A percentile compares a stretch with the other conserved stretches of the same genome.
These are phyloP conservation scores for Percopsis transmontana DNA, from an alignment of 2,113 vertebrate species.

Conservation along the genomic window DNA sequence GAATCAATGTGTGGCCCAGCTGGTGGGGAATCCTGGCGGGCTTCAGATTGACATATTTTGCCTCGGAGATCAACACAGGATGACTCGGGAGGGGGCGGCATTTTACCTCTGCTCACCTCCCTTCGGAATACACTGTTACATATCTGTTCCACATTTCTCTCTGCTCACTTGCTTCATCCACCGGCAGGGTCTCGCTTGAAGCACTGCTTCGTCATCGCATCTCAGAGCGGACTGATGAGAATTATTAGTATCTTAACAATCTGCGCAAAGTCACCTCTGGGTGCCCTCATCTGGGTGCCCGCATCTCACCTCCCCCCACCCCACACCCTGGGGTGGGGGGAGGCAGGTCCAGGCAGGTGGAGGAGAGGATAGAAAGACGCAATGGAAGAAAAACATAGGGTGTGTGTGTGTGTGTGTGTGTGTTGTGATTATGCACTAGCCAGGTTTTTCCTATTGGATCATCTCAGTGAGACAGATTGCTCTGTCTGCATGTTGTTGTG, in stretches of 20 bases:
- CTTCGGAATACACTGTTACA: constrained; percentile 41
- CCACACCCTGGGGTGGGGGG: constrained; percentile 28
- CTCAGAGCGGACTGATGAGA: constrained; percentile 56
- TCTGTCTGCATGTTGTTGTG: constrained; percentile 27
- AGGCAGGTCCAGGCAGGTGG: constrained; percentile 28
- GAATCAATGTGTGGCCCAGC: constrained; percentile 62
- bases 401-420: too few species aligned
- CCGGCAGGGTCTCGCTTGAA: constrained; percentile 3
- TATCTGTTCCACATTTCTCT: constrained; percentile 56
- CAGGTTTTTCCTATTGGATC: constrained; percentile 7
- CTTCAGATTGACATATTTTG: constrained; percentile 59
- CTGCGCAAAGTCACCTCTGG: constrained; percentile 51
- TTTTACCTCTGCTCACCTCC: constrained; percentile 47
- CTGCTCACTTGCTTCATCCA: background rate
- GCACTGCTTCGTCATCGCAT: constrained; percentile 53
- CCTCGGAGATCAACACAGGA: constrained; percentile 55
- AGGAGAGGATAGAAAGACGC: constrained; percentile 24
- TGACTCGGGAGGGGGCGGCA: constrained; percentile 46
- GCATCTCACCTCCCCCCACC: constrained; percentile 39
- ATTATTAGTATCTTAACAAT: constrained; percentile 52
- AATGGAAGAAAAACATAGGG: background rate
- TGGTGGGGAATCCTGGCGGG: constrained; percentile 40
- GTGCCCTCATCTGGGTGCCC: constrained; percentile 54
- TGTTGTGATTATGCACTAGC: constrained; percentile 3
- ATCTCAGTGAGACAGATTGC: constrained; percentile 22